Base-by-base conservation (phyloP, 1,140 invertebrate species). In the Gonatopus flavifemur region DNA sequence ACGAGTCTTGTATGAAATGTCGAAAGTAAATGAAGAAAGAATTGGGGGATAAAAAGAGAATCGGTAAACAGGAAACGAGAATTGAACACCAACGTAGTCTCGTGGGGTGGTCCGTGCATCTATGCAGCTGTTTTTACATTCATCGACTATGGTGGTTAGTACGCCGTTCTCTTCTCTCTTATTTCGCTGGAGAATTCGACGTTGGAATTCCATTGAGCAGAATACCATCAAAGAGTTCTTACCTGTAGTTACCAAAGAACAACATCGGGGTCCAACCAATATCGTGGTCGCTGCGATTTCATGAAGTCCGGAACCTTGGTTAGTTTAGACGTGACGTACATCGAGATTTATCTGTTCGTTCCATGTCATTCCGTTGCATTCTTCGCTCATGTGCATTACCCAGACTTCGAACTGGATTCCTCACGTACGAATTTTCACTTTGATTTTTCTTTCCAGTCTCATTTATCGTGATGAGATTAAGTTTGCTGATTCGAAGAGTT, bases 121-220 rank as follows among this genome's bases (percentile, higher is more conserved):
- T 61, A 65, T 60, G 55, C 54, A 40, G 52, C 43, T 18, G 56
- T 72, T 73, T 73, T 73, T 72, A 37, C 30, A 20, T 12, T 35
- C 49, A 52, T 69, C 63, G 51, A 56, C 55, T 64, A 62, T 55
- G 44, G 59, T 59, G 64, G 60, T 70, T 69, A 66, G 47, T 50
- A 57, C 56, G 44, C 49, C 44, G 35, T 10, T 55, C 52, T 55
- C n/a, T n/a, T n/a, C n/a, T n/a, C n/a, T n/a, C n/a, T n/a, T n/a
- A n/a, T n/a, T n/a, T 60, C 28, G 64, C 53, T 53, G 52, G 56
- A 70, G 67, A 70, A 70, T 66, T 55, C 60, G 62, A 66, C 59
- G 64, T 58, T 67, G 70, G 69, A 60, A 74, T 72, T 69, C 68
- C 57, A 67, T 66, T 66, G 52, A 66, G 67, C 66, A 68, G 57